Percentiles rank a stretch among this genome's conserved stretches.
These are phyloP conservation scores for Hydrophis major DNA, from an alignment of 2,797 vertebrate species.

Conservation along the genomic window DNA sequence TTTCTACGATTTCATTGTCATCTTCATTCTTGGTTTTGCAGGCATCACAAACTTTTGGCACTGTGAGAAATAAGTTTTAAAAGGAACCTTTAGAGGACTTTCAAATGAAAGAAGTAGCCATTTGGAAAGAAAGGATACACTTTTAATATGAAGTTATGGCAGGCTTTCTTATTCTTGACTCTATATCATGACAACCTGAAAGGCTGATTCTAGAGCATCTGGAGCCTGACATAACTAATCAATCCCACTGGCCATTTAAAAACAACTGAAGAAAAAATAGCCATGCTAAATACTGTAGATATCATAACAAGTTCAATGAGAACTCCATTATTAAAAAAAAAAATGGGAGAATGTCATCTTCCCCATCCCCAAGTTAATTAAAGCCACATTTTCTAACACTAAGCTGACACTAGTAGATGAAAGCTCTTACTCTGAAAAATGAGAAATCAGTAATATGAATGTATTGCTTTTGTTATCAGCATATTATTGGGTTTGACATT, in stretches of 20 bases:
- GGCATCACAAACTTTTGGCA: conserved; percentile 92
- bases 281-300: conserved; percentile 22
- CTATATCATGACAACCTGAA: conserved; percentile 25
- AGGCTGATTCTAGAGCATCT: conserved; percentile 35
- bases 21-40: conserved; percentile 92
- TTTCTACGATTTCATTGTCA: conserved; percentile 97
- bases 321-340: conserved; percentile 29
- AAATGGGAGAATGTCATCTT: conserved; percentile 33
- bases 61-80: conserved; percentile 68
- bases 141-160: neutral
- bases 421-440: conserved; percentile 7
- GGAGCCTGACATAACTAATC: conserved; percentile 53
- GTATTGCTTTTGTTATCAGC: conserved; percentile 1
- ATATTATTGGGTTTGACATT: neutral
- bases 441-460: neutral
- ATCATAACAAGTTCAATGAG: conserved; percentile 59
- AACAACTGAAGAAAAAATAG: conserved; percentile 52
- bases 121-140: conserved; percentile 41
- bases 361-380: conserved; percentile 42
- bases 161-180: neutral
- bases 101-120: conserved; percentile 63
- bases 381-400: conserved; percentile 46
- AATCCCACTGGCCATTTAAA: conserved; percentile 57
- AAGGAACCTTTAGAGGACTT: conserved; percentile 42
- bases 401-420: conserved; percentile 28